phyloP scores from a whole-genome alignment of 2,797 vertebrate genomes.

The Rhincodon typus region DNA sequence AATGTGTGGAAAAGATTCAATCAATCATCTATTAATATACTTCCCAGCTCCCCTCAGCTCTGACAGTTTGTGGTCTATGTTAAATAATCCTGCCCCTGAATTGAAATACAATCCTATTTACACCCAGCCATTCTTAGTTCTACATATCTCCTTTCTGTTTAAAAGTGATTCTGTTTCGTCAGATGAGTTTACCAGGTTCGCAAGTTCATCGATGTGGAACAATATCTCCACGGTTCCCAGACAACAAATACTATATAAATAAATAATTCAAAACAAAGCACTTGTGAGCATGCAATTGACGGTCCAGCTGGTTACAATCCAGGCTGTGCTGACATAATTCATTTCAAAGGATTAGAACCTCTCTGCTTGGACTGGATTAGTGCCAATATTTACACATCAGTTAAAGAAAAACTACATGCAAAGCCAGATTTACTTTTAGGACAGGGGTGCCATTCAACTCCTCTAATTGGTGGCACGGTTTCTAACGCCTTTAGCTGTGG shows the following conservation, averaged over 20 bases:
- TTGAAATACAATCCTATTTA: neutral
- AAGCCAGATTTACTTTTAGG: constrained; percentile 20
- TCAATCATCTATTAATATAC: neutral
- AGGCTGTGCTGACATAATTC: no score
- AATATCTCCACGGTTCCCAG: constrained; percentile 19
- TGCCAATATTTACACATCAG: constrained; percentile 30
- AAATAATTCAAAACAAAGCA: no score
- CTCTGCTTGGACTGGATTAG: neutral
- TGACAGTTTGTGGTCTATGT: neutral
- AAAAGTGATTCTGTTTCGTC: neutral
- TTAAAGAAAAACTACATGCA: neutral
- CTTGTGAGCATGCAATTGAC: no score
- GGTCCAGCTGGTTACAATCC: no score
- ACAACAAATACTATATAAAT: constrained; percentile 1
- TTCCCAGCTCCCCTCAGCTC: neutral
- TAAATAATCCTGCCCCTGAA: no score
- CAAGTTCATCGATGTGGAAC: neutral
- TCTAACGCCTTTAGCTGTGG: neutral
- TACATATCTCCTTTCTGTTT: neutral
- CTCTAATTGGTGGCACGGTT: neutral
- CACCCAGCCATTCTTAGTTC: neutral
- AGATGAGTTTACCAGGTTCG: neutral
- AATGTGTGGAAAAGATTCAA: neutral
- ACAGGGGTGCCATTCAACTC: neutral
- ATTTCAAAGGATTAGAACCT: constrained; percentile 26